Evolutionary conservation across 23 tunicate species (phyloP).

Genomic region (Trididemnum miniatum): DNA sequence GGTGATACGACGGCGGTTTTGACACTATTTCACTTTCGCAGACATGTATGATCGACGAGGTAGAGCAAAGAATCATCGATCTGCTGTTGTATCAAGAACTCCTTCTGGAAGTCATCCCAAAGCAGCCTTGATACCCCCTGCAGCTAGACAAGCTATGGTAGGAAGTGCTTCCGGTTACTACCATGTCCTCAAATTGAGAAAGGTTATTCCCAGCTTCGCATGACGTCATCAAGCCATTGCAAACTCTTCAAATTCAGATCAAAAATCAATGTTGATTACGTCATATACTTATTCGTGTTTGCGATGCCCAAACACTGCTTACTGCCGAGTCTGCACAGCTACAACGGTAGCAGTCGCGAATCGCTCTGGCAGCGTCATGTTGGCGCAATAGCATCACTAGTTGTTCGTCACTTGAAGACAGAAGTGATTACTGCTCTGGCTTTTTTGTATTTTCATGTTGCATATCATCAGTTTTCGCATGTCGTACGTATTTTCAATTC

Average conservation of each 20-base stretch:
- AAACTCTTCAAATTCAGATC: no score
- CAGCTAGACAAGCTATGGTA: constrained; percentile 57
- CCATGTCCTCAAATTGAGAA: background rate
- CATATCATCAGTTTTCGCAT: no score
- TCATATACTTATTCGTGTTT: no score
- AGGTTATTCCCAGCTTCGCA: background rate
- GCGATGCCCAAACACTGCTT: no score
- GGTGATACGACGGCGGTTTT: no score
- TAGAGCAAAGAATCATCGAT: background rate
- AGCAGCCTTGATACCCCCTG: constrained; percentile 33
- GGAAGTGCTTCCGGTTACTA: constrained; percentile 31
- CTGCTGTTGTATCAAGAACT: background rate
- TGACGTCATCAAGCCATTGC: background rate
- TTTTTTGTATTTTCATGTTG: no score
- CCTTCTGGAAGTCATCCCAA: constrained; percentile 1
- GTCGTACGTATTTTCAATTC: background rate
- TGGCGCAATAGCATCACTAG: background rate
- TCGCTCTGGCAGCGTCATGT: no score
- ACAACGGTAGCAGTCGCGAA: no score
- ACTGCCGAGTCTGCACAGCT: no score
- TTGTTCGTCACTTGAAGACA: background rate
- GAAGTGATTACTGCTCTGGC: no score
- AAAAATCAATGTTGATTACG: no score
- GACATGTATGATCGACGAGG: background rate
- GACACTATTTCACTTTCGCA: background rate